phyloP scores from a whole-genome alignment of 2,888 invertebrate genomes.

The Griposia aprilina region DNA sequence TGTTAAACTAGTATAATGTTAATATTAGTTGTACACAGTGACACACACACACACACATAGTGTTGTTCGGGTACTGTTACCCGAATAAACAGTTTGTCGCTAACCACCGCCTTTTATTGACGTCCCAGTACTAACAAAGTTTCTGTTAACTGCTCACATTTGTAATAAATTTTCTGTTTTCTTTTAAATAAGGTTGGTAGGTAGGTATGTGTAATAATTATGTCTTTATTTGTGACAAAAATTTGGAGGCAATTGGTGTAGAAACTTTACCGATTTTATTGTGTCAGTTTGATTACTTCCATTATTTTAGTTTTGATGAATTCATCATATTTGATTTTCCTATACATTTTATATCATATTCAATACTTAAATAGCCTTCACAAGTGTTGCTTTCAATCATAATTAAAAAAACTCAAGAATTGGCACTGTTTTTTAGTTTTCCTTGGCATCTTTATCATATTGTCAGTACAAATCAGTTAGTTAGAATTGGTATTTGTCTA shows the following conservation, averaged over 20 bases:
- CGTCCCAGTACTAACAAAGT: no score
- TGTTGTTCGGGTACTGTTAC: no score
- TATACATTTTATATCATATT: neutral
- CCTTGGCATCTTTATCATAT: no score
- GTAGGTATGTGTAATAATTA: neutral
- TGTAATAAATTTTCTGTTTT: neutral
- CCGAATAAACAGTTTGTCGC: no score
- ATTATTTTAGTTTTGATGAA: neutral
- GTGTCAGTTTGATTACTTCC: neutral
- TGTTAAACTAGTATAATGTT: slow-evolving; percentile 11
- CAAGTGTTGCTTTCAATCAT: neutral
- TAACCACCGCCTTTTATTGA: no score
- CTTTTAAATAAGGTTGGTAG: neutral
- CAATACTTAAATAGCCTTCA: neutral
- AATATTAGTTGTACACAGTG: no score
- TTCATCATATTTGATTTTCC: neutral
- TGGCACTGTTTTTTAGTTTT: neutral
- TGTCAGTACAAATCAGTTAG: no score
- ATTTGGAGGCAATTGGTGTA: neutral
- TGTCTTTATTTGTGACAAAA: neutral
- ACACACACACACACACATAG: no score
- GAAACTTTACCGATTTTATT: neutral
- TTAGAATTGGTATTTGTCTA: no score
- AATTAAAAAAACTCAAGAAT: neutral
- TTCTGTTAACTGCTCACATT: no score